Base-by-base conservation (phyloP, 2,888 invertebrate genomes). In the Orthosia gracilis region DNA sequence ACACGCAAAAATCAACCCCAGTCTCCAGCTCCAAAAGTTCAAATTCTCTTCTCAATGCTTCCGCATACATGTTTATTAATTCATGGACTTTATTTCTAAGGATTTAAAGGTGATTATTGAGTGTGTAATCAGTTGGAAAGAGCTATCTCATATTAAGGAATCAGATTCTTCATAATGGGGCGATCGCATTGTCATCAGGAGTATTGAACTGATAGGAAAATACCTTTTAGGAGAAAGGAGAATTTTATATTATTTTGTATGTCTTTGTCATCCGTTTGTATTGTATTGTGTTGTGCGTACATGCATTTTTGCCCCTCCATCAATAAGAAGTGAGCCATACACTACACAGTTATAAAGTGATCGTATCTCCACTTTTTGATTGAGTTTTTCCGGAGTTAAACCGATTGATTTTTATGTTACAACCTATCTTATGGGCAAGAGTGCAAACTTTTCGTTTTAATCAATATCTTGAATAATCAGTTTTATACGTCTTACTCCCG, bases 131-230 rank as follows among this genome's bases (percentile, higher is more conserved):
- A 66, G 54, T 85, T 89, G 83, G 90, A 90, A 91, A 90, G 88
- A 92, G 91, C 90, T 91, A 87, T 92, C 93, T 92, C 91, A 90
- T 93, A 92, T 91, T 92, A 92, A 91, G 89, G 90, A 93, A 92
- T 93, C 93, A 90, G 91, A 76, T 93, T 92, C 91, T 91, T 94
- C 91, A 94, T 94, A 95, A 94, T 94, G 92, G 92, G 75, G 69
- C 85, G 89, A 88, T 88, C 88, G 92, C 92, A 93, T 94, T 95
- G 94, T 94, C 83, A 80, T 87, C 90, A 89, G 83, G 81, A 74
- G 82, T 85, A 87, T 85, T 88, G 87, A 87, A 78, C 66, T 62
- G 81, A 81, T 87, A 83, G 77, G 80, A 77, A 86, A 87, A 87
- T 87, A 72, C 93, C 94, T 95, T 91, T 89, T 85, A 89, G 90